Evolutionary conservation across 2,797 vertebrate genomes (phyloP), one percentile per base, ranked within the genome.

Genomic region (Channallabes apus): DNA sequence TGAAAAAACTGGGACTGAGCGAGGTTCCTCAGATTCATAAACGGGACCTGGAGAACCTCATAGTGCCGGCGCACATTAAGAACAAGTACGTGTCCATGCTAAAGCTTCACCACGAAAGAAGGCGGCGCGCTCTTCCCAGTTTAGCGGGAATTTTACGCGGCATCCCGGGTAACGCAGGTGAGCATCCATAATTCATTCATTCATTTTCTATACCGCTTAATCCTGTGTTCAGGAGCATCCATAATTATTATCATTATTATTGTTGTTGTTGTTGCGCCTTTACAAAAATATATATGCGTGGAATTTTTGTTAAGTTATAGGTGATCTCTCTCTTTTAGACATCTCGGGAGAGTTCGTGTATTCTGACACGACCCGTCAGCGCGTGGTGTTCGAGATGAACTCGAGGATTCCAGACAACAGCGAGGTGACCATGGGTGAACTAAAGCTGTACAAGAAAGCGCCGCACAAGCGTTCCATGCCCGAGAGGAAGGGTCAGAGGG

Each of bases 341-440:
- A 94, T 96, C 35, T 92, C 94, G 0, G 97, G 97, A 80, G 96
- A 96, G 89, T 93, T 94, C 69, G 91, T 97, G 87, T 95, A 94
- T 88, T 96, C 97, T 0, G 96, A 97, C 89, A 92, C 96, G 68
- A 94, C 90, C 0, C 94, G 94, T 65, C 94, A 97, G 67, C 94
- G 95, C 80, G 93, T 99, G 88, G 89, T 96, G 84, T 99, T 98
- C 88, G 93, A 97, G 88, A 96, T 99, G 97, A 96, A 97, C 80
- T 95, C 94, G 79, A 93, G 97, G 82, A 97, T 99, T 89, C 96
- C 97, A 1, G 93, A 95, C 3, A 96, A 97, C 93, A 97, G 96
- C 0, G 98, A 99, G 89, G 97, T 99, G 87, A 97, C 97, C 46
- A 97, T 98, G 97, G 98, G 97, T 0, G 97, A 97, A 82, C 94